phyloP scores from a whole-genome alignment of 2,797 vertebrate genomes.

The Fundulus diaphanus region DNA sequence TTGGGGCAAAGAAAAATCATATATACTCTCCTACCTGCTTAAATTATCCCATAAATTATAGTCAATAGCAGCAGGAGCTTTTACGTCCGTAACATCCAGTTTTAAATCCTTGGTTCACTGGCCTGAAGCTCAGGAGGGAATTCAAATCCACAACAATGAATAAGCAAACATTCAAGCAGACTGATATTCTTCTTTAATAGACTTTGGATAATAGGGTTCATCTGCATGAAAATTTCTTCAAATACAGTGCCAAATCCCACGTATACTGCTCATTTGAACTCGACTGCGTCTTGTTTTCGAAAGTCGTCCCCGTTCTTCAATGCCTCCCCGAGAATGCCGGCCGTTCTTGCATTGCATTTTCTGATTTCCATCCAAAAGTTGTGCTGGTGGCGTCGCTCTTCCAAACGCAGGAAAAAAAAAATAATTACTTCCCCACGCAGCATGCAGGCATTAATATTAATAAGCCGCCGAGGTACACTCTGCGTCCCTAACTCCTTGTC shows the following conservation, averaged over 20 bases:
- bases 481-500: constrained; percentile 74
- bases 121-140: constrained; percentile 30
- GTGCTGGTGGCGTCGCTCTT: constrained; percentile 66
- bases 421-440: constrained; percentile 80
- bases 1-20: constrained; percentile 34
- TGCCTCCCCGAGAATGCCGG: constrained; percentile 39
- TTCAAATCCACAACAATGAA: constrained; percentile 54
- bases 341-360: constrained; percentile 38
- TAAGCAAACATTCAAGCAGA: constrained; percentile 31
- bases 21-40: constrained; percentile 19
- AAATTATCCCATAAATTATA: constrained; percentile 54
- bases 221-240: constrained; percentile 58
- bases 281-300: constrained; percentile 55
- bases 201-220: constrained; percentile 62
- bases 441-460: constrained; percentile 78
- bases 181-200: constrained; percentile 50
- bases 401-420: constrained; percentile 54
- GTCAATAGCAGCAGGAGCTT: constrained; percentile 35
- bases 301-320: constrained; percentile 15
- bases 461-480: constrained; percentile 66
- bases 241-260: constrained; percentile 27
- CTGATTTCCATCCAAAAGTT: constrained; percentile 60
- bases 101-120: constrained; percentile 43
- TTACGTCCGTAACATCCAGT: constrained; percentile 23
- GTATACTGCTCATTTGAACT: constrained; percentile 60